These are phyloP conservation scores for Rambutsinella grinnellia DNA, from an alignment of 2,888 invertebrate species.

Conservation along the genomic window DNA sequence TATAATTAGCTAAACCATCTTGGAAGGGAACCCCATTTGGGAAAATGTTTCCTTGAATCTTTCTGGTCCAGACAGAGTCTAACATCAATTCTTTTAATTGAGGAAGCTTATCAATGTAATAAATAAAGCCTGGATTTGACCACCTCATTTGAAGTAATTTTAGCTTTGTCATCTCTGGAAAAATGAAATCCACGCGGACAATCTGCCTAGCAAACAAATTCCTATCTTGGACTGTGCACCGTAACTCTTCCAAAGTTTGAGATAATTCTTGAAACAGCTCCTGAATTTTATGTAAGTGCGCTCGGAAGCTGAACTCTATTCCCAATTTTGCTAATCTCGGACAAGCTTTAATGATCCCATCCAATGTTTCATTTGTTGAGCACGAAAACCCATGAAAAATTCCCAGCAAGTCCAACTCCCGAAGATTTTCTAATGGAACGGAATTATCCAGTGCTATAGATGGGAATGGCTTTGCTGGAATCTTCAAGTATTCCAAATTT, in stretches of 20 bases:
- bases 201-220: slow-evolving; percentile 50
- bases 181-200: slow-evolving; percentile 43
- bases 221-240: slow-evolving; percentile 56
- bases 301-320: slow-evolving; percentile 54
- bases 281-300: slow-evolving; percentile 31
- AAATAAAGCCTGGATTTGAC: slow-evolving; percentile 52
- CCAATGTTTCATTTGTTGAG: slow-evolving; percentile 48
- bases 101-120: slow-evolving; percentile 55
- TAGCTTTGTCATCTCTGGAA: slow-evolving; percentile 50
- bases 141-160: slow-evolving; percentile 43
- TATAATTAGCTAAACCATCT: slow-evolving; percentile 25
- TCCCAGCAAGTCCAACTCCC: slow-evolving; percentile 50
- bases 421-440: slow-evolving; percentile 8
- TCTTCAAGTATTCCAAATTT: slow-evolving; percentile 38
- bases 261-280: slow-evolving; percentile 36
- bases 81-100: slow-evolving; percentile 41
- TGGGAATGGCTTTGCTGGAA: slow-evolving; percentile 43
- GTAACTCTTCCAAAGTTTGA: slow-evolving; percentile 33
- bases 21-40: slow-evolving; percentile 31
- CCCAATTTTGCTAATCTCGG: slow-evolving; percentile 41
- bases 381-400: slow-evolving; percentile 55
- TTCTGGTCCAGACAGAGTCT: slow-evolving; percentile 56
- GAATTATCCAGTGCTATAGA: neutral
- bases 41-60: slow-evolving; percentile 47
- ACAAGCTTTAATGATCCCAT: slow-evolving; percentile 24